A percentile compares a stretch with the other conserved stretches of the same genome.
Evolutionary conservation across 2,113 vertebrate genomes (phyloP).

Genomic region (Ahaetulla prasina): DNA sequence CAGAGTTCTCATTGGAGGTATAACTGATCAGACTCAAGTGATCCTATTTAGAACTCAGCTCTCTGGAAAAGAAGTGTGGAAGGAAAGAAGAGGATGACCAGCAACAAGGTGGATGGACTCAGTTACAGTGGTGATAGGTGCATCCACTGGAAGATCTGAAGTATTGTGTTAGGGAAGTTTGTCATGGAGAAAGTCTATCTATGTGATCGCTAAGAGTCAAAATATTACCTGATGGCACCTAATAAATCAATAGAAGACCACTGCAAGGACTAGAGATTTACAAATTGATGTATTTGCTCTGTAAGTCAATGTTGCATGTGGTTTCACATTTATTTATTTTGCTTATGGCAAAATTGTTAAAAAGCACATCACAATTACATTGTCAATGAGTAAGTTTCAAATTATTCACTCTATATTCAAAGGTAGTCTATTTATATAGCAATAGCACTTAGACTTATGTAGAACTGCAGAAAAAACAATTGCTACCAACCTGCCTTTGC

Average conservation of each 20-base stretch:
- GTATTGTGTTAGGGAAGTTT: neutral
- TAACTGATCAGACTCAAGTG: neutral
- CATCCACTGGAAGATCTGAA: neutral
- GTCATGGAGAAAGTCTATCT: neutral
- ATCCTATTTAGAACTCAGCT: neutral
- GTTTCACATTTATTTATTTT: neutral
- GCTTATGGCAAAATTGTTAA: neutral
- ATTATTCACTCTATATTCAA: neutral
- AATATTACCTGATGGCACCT: neutral
- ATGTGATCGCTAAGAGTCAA: neutral
- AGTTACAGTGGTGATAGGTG: neutral
- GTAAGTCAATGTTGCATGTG: neutral
- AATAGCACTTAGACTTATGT: neutral
- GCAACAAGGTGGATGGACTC: neutral
- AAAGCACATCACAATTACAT: neutral
- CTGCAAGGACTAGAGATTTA: neutral
- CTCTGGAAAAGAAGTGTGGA: neutral
- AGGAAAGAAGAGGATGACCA: neutral
- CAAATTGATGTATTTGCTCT: neutral
- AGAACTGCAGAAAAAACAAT: too few relatives aligned
- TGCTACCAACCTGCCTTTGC: too few relatives aligned
- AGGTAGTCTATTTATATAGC: neutral
- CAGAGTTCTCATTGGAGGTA: neutral
- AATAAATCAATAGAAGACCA: neutral
- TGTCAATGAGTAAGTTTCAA: neutral